Percentiles rank a stretch among this genome's conserved stretches.
Evolutionary conservation across 1,140 invertebrate species (phyloP).

Genomic region (Micrasema longulum): DNA sequence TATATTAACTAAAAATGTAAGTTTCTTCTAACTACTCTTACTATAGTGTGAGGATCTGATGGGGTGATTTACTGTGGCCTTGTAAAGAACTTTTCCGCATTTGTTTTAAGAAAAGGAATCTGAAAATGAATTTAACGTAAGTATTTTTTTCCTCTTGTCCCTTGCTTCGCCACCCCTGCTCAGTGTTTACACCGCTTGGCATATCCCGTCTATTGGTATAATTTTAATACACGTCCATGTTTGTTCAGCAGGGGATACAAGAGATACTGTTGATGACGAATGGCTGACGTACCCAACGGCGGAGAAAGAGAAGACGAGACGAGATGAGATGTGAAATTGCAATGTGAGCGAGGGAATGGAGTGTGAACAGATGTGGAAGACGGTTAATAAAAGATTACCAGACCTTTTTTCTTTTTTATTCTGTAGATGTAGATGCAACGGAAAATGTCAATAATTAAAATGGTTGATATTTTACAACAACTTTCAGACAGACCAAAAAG

Average conservation of each 20-base stretch:
- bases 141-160: too few relatives aligned
- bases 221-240: conserved; percentile 51
- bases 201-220: conserved; percentile 46
- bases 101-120: too few relatives aligned
- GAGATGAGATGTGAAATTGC: neutral
- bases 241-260: conserved; percentile 45
- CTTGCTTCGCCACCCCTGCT: conserved; percentile 13
- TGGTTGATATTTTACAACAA: too few relatives aligned
- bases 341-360: neutral
- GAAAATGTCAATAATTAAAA: too few relatives aligned
- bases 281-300: conserved; percentile 28
- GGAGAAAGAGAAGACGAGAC: neutral
- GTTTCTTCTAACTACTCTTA: too few relatives aligned
- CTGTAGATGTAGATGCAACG: neutral
- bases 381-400: neutral
- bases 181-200: conserved; percentile 24
- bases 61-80: too few relatives aligned
- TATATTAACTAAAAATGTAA: too few relatives aligned
- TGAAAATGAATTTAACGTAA: too few relatives aligned
- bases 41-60: too few relatives aligned
- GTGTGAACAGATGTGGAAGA: conserved; percentile 10
- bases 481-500: too few relatives aligned
- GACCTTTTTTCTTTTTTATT: neutral
- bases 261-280: conserved; percentile 44
- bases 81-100: too few relatives aligned